These are phyloP conservation scores for Euglossa dilemma DNA, from an alignment of 1,140 invertebrate genomes.

Conservation along the genomic window DNA sequence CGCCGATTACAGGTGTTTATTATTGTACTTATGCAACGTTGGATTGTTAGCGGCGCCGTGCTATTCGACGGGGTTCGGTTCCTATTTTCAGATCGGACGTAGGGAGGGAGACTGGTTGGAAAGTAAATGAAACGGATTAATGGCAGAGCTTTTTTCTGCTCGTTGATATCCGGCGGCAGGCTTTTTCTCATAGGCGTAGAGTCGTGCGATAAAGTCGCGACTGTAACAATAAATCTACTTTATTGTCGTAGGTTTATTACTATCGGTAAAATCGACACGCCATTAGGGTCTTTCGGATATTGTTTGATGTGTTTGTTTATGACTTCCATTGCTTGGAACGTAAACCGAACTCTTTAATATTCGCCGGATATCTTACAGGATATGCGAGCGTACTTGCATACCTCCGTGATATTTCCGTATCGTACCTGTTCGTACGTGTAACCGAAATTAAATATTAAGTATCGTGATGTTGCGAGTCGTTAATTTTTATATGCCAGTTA, in stretches of 20 bases:
- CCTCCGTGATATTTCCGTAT: too few relatives aligned
- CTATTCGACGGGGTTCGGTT: background rate
- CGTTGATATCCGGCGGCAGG: background rate
- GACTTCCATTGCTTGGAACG: background rate
- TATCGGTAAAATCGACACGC: background rate
- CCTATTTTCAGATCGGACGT: background rate
- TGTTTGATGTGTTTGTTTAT: background rate
- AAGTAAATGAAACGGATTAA: background rate
- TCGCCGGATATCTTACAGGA: too few relatives aligned
- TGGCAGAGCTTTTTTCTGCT: background rate
- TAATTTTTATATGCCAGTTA: too few relatives aligned
- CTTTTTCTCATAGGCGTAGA: background rate
- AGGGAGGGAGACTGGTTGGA: background rate
- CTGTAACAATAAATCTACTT: background rate
- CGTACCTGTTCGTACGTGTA: too few relatives aligned
- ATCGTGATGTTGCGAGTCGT: too few relatives aligned
- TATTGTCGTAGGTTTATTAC: background rate
- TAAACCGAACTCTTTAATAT: background rate
- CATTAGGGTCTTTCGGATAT: background rate
- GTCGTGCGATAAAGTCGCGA: background rate
- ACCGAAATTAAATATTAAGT: too few relatives aligned
- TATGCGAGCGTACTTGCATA: too few relatives aligned
- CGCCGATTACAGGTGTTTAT: slow-evolving; percentile 13
- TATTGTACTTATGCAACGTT: background rate
- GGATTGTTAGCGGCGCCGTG: background rate